Base-by-base conservation (phyloP, 2,888 invertebrate genomes). In the Acanthococcus lagerstroemiae region DNA sequence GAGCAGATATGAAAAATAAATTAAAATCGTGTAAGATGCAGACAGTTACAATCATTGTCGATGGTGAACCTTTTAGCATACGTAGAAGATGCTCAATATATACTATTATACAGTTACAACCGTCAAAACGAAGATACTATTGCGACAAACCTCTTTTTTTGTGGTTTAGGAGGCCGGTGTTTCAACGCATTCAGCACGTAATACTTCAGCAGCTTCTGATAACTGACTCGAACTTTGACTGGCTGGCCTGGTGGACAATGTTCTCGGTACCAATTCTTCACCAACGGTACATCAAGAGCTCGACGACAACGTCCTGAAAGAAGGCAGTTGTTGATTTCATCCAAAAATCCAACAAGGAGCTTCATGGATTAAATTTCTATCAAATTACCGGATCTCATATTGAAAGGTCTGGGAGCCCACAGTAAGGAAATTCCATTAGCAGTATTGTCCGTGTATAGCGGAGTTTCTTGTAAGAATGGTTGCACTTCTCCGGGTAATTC, bases 371-470 rank as follows among this genome's bases (percentile, higher is more conserved):
- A 61, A 37, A 70, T 55, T 54, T 45, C 52, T 50, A 55, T 46
- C 45, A 2, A 69, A 68, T 55, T 73, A 80, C 86, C 87, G 68
- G 97, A 97, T 74, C 99, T 84, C 78, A 95, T 84, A 76, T 95
- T 95, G 75, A 96, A 99, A 6, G 99, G 99, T 67, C 99, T 82
- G 0, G 99, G 97, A 1, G 99, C 96, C 97, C 96, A 97, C 63
- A 97, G 76, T 65, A 97, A 78, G 0, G 96, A 88, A 72, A 97
- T 96, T 2, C 97, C 99, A 79, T 99, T 97, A 0, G 99, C 97
- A 1, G 99, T 99, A 75, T 99, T 95, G 75, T 99, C 97, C 0
- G 96, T 93, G 75, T 99, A 99, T 58, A 99, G 79, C 0, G 97
- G 95, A 12, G 90, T 92, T 75, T 95, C 95, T 75, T 91, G 89